Percentiles rank a stretch among this genome's conserved stretches.
phyloP scores from a whole-genome alignment of 2,888 invertebrate genomes.

The Tipula lateralis region DNA sequence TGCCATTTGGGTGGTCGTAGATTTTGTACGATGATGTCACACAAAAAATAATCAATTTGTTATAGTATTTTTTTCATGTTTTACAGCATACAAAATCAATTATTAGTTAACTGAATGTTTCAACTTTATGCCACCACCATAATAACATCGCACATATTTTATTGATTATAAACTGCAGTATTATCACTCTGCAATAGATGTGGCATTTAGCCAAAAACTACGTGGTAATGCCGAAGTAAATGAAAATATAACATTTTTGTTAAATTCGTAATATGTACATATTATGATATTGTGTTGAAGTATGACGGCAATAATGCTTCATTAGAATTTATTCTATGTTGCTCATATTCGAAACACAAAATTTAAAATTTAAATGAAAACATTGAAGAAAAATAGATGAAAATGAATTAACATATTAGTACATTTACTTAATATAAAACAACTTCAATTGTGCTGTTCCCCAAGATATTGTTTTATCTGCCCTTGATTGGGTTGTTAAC shows the following conservation, averaged over 20 bases:
- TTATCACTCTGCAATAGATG: neutral
- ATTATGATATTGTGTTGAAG: neutral
- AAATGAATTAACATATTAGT: neutral
- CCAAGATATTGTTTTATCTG: neutral
- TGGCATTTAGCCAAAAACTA: neutral
- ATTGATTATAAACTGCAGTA: neutral
- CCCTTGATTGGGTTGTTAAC: conserved; percentile 5
- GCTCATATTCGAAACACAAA: neutral
- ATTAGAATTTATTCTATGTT: neutral
- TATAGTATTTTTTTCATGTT: neutral
- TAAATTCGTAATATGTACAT: neutral
- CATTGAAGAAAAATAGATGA: conserved; percentile 19
- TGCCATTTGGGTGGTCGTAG: neutral
- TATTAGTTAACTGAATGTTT: neutral
- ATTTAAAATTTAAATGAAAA: neutral
- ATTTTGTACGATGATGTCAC: neutral
- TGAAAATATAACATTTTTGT: neutral
- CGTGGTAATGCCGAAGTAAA: neutral
- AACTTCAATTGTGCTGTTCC: neutral
- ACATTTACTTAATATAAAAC: neutral
- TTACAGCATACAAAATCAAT: neutral
- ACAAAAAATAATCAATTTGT: neutral
- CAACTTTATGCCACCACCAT: neutral
- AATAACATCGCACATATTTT: neutral
- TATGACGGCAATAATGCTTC: neutral